phyloP scores from a whole-genome alignment of 2,797 vertebrate genomes.

The Acomys russatus region DNA sequence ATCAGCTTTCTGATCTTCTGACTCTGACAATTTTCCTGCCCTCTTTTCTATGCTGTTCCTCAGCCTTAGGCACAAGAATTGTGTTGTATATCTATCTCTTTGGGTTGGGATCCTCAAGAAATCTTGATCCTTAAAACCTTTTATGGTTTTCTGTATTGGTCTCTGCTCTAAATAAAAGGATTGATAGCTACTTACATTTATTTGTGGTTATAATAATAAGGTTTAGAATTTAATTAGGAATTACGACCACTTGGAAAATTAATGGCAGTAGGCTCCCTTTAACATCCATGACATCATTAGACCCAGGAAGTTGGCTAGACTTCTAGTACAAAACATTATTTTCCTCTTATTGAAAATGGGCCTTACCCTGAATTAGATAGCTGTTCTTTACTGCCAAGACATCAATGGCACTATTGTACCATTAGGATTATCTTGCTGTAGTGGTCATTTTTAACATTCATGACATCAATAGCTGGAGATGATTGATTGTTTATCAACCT shows the following conservation, averaged over 20 bases:
- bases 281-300: neutral
- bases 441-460: neutral
- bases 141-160: neutral
- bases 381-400: neutral
- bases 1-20: neutral
- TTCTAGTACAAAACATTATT: neutral
- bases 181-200: neutral
- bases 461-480: neutral
- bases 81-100: neutral
- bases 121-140: neutral
- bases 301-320: too few species aligned
- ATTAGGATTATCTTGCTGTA: neutral
- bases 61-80: neutral
- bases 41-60: too few species aligned
- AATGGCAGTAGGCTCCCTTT: neutral
- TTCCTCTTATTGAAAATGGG: neutral
- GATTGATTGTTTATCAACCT: neutral
- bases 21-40: too few species aligned
- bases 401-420: neutral
- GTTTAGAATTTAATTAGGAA: neutral
- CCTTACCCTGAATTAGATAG: neutral
- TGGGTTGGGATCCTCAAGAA: neutral
- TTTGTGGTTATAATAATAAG: neutral
- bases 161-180: neutral
- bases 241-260: neutral